Conservation (phyloP, 2,797 vertebrate species). For the Sitta carolinensis region DNA sequence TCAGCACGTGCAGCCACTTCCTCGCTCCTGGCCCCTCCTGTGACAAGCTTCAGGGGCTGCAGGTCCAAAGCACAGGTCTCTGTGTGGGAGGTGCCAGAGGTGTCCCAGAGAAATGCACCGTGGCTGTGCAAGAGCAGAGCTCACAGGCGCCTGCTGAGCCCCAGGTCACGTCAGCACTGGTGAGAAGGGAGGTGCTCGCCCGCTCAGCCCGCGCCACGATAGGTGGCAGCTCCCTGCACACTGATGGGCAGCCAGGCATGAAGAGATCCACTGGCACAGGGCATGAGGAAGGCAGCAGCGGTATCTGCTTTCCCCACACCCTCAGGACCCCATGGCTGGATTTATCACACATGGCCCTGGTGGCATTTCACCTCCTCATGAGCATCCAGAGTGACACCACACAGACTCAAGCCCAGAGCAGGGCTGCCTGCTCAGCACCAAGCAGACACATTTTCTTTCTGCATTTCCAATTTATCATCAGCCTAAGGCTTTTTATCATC, state of each 20-base stretch:
- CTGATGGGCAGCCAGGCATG: not conserved
- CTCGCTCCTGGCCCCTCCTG: fast-evolving
- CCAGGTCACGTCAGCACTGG: not conserved
- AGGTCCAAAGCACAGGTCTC: not conserved
- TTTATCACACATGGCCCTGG: not conserved
- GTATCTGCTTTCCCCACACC: not conserved
- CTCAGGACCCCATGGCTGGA: not conserved
- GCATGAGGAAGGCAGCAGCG: not conserved
- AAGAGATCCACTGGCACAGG: not conserved
- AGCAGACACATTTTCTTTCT: not conserved
- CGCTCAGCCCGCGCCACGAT: fast-evolving
- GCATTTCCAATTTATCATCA: not conserved
- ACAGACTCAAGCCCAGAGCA: not conserved
- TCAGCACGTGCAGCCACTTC: fast-evolving
- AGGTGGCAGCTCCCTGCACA: fast-evolving
- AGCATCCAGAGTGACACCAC: not conserved
- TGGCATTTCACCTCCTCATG: not conserved
- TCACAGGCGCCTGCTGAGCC: not conserved
- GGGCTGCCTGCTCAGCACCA: not conserved
- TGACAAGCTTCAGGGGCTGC: not conserved
- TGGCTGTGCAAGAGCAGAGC: fast-evolving
- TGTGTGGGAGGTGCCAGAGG: fast-evolving
- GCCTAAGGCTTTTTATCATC: not conserved
- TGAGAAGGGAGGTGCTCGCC: not conserved
- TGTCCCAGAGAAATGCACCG: fast-evolving